Evolutionary conservation across 2,113 vertebrate species (phyloP).

Genomic region (Numenius arquata): DNA sequence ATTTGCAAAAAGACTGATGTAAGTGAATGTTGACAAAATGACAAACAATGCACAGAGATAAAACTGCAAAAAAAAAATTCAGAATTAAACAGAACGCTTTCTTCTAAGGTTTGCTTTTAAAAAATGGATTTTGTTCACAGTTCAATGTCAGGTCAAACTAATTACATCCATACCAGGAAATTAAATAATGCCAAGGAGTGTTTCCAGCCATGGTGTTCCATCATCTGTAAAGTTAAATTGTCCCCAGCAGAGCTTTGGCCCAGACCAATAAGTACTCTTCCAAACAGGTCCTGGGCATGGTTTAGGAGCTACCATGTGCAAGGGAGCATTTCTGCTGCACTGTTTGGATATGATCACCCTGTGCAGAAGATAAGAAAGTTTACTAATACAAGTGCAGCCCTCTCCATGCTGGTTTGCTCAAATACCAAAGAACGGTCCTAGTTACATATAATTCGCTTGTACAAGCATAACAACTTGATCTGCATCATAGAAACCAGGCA

Average conservation of each 20-base stretch:
- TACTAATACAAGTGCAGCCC: background rate
- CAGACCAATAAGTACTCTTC: background rate
- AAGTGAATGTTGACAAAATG: background rate
- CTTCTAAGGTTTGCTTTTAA: background rate
- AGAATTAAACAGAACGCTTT: background rate
- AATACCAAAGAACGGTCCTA: accelerated
- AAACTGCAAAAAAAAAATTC: background rate
- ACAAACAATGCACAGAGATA: background rate
- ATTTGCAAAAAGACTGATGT: background rate
- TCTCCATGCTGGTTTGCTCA: background rate
- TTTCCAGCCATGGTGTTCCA: background rate
- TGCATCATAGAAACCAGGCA: background rate
- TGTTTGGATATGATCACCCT: background rate
- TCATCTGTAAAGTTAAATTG: background rate
- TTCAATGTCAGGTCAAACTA: background rate
- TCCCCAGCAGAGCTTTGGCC: background rate
- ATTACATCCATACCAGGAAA: background rate
- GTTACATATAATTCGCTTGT: background rate
- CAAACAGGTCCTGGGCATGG: background rate
- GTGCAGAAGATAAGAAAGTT: background rate
- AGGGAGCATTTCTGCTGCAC: background rate
- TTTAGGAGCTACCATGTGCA: background rate
- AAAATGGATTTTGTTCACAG: background rate
- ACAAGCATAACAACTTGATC: background rate
- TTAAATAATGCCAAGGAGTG: background rate